Base-by-base conservation (phyloP, 2,113 vertebrate species). In the Prochilodus magdalenae region DNA sequence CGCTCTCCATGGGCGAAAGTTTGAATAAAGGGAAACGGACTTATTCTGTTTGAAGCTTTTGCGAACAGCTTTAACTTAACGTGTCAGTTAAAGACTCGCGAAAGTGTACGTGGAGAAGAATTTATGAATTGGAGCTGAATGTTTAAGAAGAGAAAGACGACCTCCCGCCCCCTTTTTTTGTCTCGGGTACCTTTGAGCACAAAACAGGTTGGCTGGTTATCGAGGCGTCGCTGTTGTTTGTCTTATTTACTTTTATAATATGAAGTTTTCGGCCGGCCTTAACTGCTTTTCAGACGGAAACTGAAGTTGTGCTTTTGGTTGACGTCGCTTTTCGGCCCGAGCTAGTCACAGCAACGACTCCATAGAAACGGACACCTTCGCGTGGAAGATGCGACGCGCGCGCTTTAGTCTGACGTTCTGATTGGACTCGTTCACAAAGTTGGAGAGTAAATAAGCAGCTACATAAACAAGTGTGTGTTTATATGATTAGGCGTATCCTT, bases 1-100 rank as follows among this genome's bases (percentile, higher is more conserved):
- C 93, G 93, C 94, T 93, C 86, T 70, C 66, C 69, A 75, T 63
- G 81, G 84, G 74, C 62, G 76, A 89, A 92, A 93, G 91, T 94
- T 93, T 82, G 71, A 86, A 86, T 86, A 89, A 89, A 88, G 78
- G 73, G 47, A 63, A 53, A 36, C 1, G 8, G 33, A 14, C 66
- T 44, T 44, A 5, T 11, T 14, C 0, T 1, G 11, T 30, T 2
- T 10, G 1, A 6, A 15, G 0, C 36, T 0, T 18, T 36, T 36
- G 5, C 15, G 0, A n/a, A 0, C 8, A 4, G 22, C 26, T 30
- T 33, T 20, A 18, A 18, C 0, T 10, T 16, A 2, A 26, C 15
- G 10, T 26, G 67, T 44, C 15, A 2, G 24, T 7, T 8, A 36
- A 69, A 40, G 2, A 7, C 3, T 18, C 2, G 36, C 40, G 13